Evolutionary conservation across 2,113 vertebrate genomes (phyloP).

Genomic region (Poecile atricapillus): DNA sequence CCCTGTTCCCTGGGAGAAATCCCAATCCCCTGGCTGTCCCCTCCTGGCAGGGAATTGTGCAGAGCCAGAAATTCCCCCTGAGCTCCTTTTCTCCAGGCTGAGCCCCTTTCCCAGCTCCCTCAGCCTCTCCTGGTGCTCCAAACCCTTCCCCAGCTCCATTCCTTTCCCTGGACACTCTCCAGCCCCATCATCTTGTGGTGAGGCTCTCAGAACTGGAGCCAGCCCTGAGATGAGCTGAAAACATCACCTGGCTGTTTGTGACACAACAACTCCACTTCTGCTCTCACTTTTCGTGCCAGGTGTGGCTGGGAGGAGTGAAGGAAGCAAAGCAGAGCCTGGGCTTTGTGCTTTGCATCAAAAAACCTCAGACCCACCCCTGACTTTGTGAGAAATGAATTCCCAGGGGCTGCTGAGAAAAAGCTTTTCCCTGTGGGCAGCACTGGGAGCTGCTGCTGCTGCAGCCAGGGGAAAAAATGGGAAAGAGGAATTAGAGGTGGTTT

Average conservation of each 20-base stretch:
- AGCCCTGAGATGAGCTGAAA: neutral
- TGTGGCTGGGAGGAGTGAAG: neutral
- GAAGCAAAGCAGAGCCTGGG: neutral
- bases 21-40: neutral
- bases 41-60: neutral
- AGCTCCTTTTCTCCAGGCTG: neutral
- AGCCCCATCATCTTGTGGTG: neutral
- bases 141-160: neutral
- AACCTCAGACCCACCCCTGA: neutral
- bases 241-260: neutral
- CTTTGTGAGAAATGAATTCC: neutral
- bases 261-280: neutral
- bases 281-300: neutral
- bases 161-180: accelerated
- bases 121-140: accelerated
- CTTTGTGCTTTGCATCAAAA: neutral
- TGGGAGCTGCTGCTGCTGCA: neutral
- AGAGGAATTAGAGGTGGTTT: neutral
- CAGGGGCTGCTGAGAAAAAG: neutral
- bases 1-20: neutral
- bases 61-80: neutral
- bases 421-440: neutral
- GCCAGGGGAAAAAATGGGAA: neutral
- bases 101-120: neutral
- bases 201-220: neutral